Evolutionary conservation across 2,113 vertebrate species (phyloP).

Genomic region (Lagenorhynchus albirostris): DNA sequence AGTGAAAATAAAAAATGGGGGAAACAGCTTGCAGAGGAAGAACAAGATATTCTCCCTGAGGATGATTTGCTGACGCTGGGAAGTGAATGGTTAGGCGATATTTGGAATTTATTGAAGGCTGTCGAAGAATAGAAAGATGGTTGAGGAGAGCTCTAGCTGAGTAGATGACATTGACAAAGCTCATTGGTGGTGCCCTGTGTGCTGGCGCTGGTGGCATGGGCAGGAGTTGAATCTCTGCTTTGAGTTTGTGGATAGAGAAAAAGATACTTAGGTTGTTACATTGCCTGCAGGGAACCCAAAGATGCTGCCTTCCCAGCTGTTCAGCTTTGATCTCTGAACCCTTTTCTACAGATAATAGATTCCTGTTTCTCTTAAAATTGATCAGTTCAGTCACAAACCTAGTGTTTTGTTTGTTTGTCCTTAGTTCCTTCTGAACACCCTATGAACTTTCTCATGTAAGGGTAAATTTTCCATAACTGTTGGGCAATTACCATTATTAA

Average conservation of each 20-base stretch:
- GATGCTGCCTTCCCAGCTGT: background rate
- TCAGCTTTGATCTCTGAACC: background rate
- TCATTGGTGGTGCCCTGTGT: slow-evolving; percentile 75
- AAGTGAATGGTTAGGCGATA: slow-evolving; percentile 75
- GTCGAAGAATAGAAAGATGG: slow-evolving; percentile 55
- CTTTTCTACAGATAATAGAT: background rate
- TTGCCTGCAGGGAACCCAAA: background rate
- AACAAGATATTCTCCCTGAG: slow-evolving; percentile 57
- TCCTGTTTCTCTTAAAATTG: rapidly evolving
- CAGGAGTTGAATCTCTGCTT: slow-evolving; percentile 78
- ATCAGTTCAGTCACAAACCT: background rate
- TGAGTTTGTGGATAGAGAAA: background rate
- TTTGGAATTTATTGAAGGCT: slow-evolving; percentile 67
- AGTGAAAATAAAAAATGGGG: slow-evolving; percentile 79
- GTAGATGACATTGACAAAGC: slow-evolving; percentile 70
- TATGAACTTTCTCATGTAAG: slow-evolving; percentile 37
- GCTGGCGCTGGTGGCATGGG: slow-evolving; percentile 70
- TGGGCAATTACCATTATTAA: slow-evolving; percentile 14
- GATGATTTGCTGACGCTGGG: slow-evolving; percentile 74
- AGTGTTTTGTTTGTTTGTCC: slow-evolving; percentile 24
- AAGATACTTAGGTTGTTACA: background rate
- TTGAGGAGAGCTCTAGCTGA: slow-evolving; percentile 71
- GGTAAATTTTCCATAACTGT: slow-evolving; percentile 39
- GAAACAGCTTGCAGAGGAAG: slow-evolving; percentile 74
- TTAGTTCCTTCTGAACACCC: background rate